Evolutionary conservation across 2,888 invertebrate genomes (phyloP).

Genomic region (Meganola albula): DNA sequence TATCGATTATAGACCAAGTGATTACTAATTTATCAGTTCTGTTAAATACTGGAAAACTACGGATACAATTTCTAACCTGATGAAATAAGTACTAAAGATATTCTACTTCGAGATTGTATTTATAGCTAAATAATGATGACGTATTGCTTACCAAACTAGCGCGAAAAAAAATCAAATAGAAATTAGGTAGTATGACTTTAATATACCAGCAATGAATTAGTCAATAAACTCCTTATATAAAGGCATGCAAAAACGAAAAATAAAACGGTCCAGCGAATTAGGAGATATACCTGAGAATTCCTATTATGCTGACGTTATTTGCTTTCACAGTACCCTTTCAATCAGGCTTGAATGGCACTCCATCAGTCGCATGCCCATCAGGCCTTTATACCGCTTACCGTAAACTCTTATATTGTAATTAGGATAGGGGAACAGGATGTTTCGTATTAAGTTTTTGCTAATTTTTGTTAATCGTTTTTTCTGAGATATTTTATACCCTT

Average conservation of each 20-base stretch:
- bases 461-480: constrained; percentile 25
- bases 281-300: constrained; percentile 49
- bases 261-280: constrained; percentile 32
- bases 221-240: too few species aligned
- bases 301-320: constrained; percentile 45
- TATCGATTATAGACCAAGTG: constrained; percentile 53
- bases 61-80: constrained; percentile 5
- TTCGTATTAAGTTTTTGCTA: constrained; percentile 40
- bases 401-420: constrained; percentile 53
- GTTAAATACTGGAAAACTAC: constrained; percentile 31
- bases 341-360: constrained; percentile 61
- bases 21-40: constrained; percentile 54
- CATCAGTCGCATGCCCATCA: constrained; percentile 53
- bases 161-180: too few species aligned
- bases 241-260: constrained; percentile 8
- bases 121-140: too few species aligned
- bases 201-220: too few species aligned
- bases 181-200: too few species aligned
- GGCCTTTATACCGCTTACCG: constrained; percentile 47
- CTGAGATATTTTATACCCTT: constrained; percentile 11
- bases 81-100: too few species aligned
- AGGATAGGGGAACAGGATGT: constrained; percentile 62
- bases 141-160: too few species aligned
- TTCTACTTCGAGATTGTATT: too few species aligned
- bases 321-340: constrained; percentile 54